phyloP scores from a whole-genome alignment of 2,888 invertebrate genomes.

The Papilio gigon region DNA sequence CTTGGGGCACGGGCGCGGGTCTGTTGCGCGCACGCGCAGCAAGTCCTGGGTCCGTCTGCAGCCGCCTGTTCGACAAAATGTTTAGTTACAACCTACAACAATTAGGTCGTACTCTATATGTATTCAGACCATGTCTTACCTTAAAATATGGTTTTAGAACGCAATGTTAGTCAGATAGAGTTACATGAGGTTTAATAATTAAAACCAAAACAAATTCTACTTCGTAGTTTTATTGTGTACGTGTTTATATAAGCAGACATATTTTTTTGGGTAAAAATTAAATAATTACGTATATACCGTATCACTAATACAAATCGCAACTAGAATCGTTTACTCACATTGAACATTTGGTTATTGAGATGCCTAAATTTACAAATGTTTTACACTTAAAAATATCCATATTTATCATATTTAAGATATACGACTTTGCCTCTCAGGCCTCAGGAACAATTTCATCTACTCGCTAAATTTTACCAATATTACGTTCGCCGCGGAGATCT shows the following conservation, averaged over 20 bases:
- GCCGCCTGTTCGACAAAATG: conserved; percentile 69
- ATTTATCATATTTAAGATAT: conserved; percentile 73
- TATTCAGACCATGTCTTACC: conserved; percentile 34
- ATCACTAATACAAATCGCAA: conserved; percentile 81
- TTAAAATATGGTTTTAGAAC: neutral
- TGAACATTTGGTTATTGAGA: conserved; percentile 81
- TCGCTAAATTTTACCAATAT: conserved; percentile 77
- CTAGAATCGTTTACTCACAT: conserved; percentile 81
- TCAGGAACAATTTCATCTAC: conserved; percentile 82
- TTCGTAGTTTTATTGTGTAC: conserved; percentile 81
- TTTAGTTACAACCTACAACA: neutral
- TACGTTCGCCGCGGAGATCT: conserved; percentile 71
- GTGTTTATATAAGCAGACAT: conserved; percentile 80
- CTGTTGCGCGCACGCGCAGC: conserved; percentile 93
- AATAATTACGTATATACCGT: conserved; percentile 82
- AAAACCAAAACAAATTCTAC: conserved; percentile 63
- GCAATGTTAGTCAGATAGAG: conserved; percentile 1
- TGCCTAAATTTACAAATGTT: conserved; percentile 70
- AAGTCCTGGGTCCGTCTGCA: conserved; percentile 92
- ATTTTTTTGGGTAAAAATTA: conserved; percentile 80
- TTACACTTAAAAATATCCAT: conserved; percentile 69
- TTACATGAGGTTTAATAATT: neutral
- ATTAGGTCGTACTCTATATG: neutral
- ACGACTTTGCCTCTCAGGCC: conserved; percentile 79
- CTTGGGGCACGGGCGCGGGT: conserved; percentile 95